phyloP scores from a whole-genome alignment of 2,113 vertebrate species.

The Entelurus aequoreus region DNA sequence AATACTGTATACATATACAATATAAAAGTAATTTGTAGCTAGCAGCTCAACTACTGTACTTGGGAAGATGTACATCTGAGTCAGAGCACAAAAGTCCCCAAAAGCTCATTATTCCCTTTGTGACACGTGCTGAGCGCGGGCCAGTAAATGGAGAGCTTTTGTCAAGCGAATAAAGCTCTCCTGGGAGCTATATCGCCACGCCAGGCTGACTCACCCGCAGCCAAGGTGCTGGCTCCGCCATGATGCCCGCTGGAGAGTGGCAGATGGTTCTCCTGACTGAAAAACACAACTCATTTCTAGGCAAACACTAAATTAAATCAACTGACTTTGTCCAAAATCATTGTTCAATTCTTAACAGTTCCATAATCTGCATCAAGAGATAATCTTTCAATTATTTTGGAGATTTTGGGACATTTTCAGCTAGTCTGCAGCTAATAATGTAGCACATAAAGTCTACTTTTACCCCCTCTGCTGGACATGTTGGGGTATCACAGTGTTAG shows the following conservation, averaged over 20 bases:
- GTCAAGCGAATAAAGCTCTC: conserved; percentile 54
- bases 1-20: too few species aligned
- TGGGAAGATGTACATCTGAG: conserved; percentile 32
- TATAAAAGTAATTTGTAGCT: too few species aligned
- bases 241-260: conserved; percentile 34
- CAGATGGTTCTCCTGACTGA: conserved; percentile 61
- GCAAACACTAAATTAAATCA: neutral
- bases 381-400: neutral
- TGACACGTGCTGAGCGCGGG: conserved; percentile 35
- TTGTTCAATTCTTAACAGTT: too few species aligned
- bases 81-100: conserved; percentile 23
- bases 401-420: neutral
- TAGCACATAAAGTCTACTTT: neutral
- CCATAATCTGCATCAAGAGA: neutral
- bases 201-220: conserved; percentile 56
- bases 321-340: too few species aligned
- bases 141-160: conserved; percentile 59
- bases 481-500: neutral
- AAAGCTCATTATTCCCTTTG: conserved; percentile 50
- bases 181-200: conserved; percentile 33
- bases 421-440: neutral
- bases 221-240: conserved; percentile 57
- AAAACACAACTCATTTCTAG: conserved; percentile 34
- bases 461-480: neutral
- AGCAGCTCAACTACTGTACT: neutral